Evolutionary conservation across 2,888 invertebrate genomes (phyloP), one percentile per base, ranked within the genome.

Genomic region (Drosophila percnosoma): DNA sequence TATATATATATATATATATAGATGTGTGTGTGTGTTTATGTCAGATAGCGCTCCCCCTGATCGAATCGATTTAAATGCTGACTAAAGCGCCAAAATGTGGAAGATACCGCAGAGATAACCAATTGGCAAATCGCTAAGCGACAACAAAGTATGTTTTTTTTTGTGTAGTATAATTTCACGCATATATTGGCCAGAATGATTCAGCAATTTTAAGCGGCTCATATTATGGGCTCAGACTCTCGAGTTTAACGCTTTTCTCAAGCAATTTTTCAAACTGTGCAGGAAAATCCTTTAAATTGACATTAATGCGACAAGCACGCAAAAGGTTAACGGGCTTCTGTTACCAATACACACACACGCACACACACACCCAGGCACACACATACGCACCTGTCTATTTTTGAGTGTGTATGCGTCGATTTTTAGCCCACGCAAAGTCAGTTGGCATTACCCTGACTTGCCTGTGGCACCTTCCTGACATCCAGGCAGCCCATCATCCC

Each of bases 271-370:
- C 24, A 24, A 54, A 53, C 49, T 51, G 58, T 49, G 67, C 40
- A 48, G 61, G 68, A 63, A 74, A 80, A 80, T 78, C 79, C 75
- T 82, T 80, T 74, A 82, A 82, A 80, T 82, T 80, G 80, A 80
- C 80, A 78, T 80, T 80, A 80, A 80, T 80, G 75, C 75, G 67
- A 79, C 69, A 72, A 67, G 36, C 55, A 36, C 53, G 61, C 58
- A 48, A 67, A 67, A 78, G 68, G 71, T 75, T 69, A 73, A 75
- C 70, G 69, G 70, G 61, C 63, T 66, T 33, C 63, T 45, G 29
- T 49, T 53, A 58, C 52, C 55, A 48, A 68, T 40, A 53, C 59
- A 38, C 48, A 54, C 55, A 54, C 48, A 29, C 24, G 45, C 45
- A 33, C 2, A 1, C 13, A 13, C 21, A 5, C n/a, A 2, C n/a